Evolutionary conservation across 2,888 invertebrate genomes (phyloP).

Genomic region (Yponomeuta cagnagella): DNA sequence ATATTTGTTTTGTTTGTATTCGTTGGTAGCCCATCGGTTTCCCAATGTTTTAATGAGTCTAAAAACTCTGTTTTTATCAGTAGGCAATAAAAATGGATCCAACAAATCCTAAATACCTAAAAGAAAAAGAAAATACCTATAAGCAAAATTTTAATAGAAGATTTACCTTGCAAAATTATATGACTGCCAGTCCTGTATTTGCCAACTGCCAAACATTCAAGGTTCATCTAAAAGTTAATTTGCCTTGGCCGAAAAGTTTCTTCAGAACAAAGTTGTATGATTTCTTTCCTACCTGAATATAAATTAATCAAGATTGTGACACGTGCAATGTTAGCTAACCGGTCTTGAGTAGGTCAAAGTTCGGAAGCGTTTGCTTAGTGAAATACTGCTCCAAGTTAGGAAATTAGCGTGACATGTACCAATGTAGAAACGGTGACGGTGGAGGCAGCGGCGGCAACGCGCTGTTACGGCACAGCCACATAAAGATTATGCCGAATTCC

Average conservation of each 20-base stretch:
- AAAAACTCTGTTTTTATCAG: too few species aligned
- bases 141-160: too few species aligned
- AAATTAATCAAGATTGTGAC: background rate
- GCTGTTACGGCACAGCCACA: background rate
- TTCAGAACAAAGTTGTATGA: background rate
- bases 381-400: constrained; percentile 4
- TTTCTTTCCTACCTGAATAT: background rate
- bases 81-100: too few species aligned
- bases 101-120: too few species aligned
- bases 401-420: constrained; percentile 4
- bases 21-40: too few species aligned
- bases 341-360: background rate
- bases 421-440: background rate
- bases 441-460: background rate
- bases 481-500: constrained; percentile 10
- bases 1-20: too few species aligned
- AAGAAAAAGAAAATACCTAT: too few species aligned
- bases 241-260: background rate
- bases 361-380: background rate
- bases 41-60: too few species aligned
- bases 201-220: background rate
- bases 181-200: background rate
- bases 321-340: background rate
- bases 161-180: too few species aligned
- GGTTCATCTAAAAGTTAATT: background rate